These are phyloP conservation scores for Aspidoscelis tigris DNA, from an alignment of 2,113 vertebrate species.

Conservation along the genomic window DNA sequence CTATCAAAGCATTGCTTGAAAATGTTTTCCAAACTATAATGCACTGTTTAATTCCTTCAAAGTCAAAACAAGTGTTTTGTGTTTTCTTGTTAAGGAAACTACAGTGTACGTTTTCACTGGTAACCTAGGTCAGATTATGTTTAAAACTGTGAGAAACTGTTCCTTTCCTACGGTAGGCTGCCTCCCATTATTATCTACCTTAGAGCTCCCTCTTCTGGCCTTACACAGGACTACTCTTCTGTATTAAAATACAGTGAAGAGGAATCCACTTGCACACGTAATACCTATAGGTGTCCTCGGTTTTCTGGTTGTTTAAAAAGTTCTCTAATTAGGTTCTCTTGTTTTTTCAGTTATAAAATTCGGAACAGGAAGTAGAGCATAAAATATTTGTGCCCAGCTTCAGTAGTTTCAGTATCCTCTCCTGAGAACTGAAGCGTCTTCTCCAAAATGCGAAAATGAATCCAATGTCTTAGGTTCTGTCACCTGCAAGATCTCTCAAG, in stretches of 20 bases:
- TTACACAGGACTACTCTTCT: neutral
- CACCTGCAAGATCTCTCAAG: too few species aligned
- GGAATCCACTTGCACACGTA: neutral
- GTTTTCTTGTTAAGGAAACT: neutral
- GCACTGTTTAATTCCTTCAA: neutral
- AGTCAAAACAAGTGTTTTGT: neutral
- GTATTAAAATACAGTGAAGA: conserved; percentile 3
- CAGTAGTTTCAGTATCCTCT: too few species aligned
- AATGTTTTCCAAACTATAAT: neutral
- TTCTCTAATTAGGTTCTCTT: neutral
- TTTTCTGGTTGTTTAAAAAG: neutral
- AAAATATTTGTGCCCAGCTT: too few species aligned
- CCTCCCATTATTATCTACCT: neutral
- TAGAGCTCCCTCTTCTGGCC: conserved; percentile 43
- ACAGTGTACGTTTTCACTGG: neutral
- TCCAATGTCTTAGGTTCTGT: too few species aligned
- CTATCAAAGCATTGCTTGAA: neutral
- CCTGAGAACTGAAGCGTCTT: too few species aligned
- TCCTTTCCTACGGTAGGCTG: too few species aligned
- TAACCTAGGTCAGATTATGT: too few species aligned
- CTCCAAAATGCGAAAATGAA: too few species aligned
- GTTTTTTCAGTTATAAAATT: neutral
- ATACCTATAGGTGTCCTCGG: neutral
- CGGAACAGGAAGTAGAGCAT: neutral
- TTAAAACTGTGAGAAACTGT: too few species aligned